Conservation (phyloP, 1,140 invertebrate genomes). For the Arctopsyche grandis region DNA sequence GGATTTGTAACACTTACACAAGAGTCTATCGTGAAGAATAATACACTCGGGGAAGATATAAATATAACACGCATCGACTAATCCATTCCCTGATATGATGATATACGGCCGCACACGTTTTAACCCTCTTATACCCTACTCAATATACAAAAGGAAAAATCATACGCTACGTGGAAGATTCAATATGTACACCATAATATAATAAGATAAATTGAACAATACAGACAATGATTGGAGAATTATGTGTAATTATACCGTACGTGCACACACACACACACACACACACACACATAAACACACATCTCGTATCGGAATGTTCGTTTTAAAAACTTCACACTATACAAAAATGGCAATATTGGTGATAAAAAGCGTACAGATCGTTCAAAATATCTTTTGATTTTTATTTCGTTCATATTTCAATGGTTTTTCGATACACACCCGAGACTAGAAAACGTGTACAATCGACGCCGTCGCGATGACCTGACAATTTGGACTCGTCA, state of each 20-base stretch:
- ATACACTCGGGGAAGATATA: not conserved
- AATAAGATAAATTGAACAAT: not conserved
- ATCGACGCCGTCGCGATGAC: no score
- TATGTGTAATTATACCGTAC: not conserved
- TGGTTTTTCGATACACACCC: no score
- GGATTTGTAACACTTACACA: not conserved
- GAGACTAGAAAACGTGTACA: no score
- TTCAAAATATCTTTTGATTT: no score
- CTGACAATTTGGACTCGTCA: no score
- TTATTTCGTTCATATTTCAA: no score
- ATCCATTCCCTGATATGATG: not conserved
- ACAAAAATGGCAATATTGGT: no score
- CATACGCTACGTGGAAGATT: conserved; percentile 23
- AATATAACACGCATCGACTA: not conserved
- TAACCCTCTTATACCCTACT: not conserved
- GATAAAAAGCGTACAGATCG: no score
- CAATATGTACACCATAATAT: conserved; percentile 11
- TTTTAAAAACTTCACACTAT: no score
- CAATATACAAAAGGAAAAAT: conserved; percentile 11
- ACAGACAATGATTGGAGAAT: not conserved
- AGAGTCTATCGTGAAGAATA: not conserved
- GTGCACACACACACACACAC: not conserved
- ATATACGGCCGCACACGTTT: not conserved
- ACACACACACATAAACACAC: not conserved
- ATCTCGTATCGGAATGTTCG: no score